A percentile compares a stretch with the other conserved stretches of the same genome.
These are phyloP conservation scores for Gallinago undulata DNA, from an alignment of 2,113 vertebrate species.

Conservation along the genomic window DNA sequence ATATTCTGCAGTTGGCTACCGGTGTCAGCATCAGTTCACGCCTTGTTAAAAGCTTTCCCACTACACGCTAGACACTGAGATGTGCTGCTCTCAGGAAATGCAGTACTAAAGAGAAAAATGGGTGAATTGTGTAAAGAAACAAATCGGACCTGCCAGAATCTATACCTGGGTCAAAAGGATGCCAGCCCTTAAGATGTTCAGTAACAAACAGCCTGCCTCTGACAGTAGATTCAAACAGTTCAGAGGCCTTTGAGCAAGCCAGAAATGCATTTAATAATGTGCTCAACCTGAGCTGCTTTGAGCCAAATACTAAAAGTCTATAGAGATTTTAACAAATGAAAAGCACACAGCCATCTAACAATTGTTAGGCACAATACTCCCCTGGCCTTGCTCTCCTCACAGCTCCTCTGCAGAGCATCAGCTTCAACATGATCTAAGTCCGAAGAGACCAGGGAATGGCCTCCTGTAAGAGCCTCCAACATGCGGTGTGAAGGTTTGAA, in stretches of 20 bases:
- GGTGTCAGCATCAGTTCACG: not conserved
- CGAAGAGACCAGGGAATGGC: not conserved
- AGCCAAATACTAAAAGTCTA: not conserved
- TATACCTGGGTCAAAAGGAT: not conserved
- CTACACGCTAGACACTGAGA: not conserved
- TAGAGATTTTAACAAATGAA: not conserved
- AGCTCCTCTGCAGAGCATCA: not conserved
- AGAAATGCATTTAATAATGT: constrained; percentile 4
- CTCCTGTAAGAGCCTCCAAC: not conserved
- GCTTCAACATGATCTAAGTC: not conserved
- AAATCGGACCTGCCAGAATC: not conserved
- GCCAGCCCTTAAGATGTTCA: not conserved
- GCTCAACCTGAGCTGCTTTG: not conserved
- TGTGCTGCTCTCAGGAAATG: not conserved
- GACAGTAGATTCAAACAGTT: not conserved
- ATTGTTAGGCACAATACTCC: accelerated
- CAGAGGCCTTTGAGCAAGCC: not conserved
- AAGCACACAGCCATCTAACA: not conserved
- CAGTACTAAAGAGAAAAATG: not conserved
- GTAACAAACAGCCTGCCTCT: not conserved
- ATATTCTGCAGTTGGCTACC: not conserved
- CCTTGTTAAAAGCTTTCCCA: not conserved
- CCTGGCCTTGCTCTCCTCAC: not conserved
- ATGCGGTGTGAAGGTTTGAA: not conserved
- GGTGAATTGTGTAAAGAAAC: not conserved